Percentiles rank a stretch among this genome's conserved stretches.
These are phyloP conservation scores for Hippocampus abdominalis DNA, from an alignment of 2,113 vertebrate species.

Conservation along the genomic window DNA sequence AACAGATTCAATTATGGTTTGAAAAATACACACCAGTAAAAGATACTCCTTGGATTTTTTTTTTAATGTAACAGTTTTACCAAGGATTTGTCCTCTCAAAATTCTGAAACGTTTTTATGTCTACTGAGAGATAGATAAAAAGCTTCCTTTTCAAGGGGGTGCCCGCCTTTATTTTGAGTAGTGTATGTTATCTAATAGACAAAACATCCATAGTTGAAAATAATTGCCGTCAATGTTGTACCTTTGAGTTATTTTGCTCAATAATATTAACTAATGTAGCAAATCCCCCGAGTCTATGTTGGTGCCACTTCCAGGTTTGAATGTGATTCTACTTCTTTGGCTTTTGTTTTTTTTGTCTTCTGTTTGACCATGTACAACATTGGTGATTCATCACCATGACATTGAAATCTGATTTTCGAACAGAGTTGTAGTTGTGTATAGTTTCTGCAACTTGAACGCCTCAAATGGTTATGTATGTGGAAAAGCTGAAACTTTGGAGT, in stretches of 20 bases:
- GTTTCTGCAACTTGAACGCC: not conserved
- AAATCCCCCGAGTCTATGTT: slow-evolving; percentile 5
- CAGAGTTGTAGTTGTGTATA: not conserved
- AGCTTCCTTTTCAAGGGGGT: not conserved
- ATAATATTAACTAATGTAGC: slow-evolving; percentile 1
- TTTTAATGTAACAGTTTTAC: not conserved
- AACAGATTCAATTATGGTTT: not conserved
- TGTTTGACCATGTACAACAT: slow-evolving; percentile 13
- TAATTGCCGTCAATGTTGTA: slow-evolving; percentile 2
- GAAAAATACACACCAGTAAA: not conserved
- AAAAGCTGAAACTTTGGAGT: not conserved
- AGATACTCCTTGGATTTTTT: not conserved
- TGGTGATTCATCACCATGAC: not conserved
- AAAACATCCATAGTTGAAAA: not conserved
- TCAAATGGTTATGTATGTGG: not conserved
- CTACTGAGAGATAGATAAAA: not conserved
- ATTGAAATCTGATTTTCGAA: not conserved
- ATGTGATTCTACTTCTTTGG: slow-evolving; percentile 15
- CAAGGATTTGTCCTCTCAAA: not conserved
- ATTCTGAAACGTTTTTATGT: not conserved
- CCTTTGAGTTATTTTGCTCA: slow-evolving; percentile 20
- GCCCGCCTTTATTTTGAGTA: not conserved
- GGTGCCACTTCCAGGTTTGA: slow-evolving; percentile 5
- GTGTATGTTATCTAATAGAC: slow-evolving; percentile 19
- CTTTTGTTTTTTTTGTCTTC: slow-evolving; percentile 3